phyloP scores from a whole-genome alignment of 2,113 vertebrate species.

The Cranoglanis bouderius region DNA sequence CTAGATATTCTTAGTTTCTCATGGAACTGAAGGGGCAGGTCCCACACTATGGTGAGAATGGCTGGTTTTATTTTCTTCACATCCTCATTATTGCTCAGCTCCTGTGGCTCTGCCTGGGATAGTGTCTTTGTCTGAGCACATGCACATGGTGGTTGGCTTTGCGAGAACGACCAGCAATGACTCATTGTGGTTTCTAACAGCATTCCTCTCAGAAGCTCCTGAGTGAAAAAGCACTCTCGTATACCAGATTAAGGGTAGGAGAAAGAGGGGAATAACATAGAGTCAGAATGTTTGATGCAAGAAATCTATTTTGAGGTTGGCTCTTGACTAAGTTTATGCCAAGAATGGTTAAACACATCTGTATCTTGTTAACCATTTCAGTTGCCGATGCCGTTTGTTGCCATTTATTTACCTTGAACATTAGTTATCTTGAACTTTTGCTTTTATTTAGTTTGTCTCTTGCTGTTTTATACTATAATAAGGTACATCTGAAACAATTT shows the following conservation, averaged over 20 bases:
- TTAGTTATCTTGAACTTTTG: constrained; percentile 35
- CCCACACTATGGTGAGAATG: background rate
- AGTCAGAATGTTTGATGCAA: constrained; percentile 5
- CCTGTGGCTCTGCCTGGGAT: constrained; percentile 27
- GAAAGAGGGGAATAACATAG: background rate
- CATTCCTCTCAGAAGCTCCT: constrained; percentile 59
- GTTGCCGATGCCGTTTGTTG: too few species aligned
- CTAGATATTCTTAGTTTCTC: constrained; percentile 10
- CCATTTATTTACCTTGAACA: background rate
- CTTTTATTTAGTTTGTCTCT: constrained; percentile 32
- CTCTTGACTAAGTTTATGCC: background rate
- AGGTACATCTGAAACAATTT: background rate
- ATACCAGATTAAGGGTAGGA: constrained; percentile 9
- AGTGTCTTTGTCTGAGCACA: constrained; percentile 26
- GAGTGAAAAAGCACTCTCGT: constrained; percentile 9
- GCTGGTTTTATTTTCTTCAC: constrained; percentile 27
- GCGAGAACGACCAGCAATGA: constrained; percentile 50
- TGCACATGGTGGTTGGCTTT: constrained; percentile 29
- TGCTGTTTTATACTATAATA: background rate
- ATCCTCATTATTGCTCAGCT: constrained; percentile 1
- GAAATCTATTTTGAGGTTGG: background rate
- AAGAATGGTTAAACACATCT: constrained; percentile 47
- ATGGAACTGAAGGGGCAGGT: background rate
- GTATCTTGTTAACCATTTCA: constrained; percentile 4
- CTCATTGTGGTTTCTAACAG: constrained; percentile 59